phyloP scores from a whole-genome alignment of 1,140 invertebrate species.

The Alviniconcha marisindica region DNA sequence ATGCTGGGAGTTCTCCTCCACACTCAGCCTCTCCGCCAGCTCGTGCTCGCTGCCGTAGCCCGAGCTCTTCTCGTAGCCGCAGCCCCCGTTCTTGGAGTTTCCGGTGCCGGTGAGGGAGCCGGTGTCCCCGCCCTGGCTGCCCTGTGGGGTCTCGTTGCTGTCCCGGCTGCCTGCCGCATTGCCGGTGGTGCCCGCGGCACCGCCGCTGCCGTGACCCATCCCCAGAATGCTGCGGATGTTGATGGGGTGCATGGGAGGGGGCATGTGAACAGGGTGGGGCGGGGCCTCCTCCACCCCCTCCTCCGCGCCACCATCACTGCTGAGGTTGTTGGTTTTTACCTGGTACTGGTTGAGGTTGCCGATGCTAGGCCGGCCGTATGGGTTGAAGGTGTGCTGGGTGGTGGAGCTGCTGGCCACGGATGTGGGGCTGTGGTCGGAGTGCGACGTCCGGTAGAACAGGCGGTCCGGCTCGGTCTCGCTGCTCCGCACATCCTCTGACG shows the following conservation, averaged over 20 bases:
- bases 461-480: conserved; percentile 65
- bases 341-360: conserved; percentile 67
- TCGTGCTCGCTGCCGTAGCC: conserved; percentile 73
- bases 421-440: conserved; percentile 64
- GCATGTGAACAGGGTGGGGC: conserved; percentile 59
- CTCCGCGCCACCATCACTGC: neutral
- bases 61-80: conserved; percentile 68
- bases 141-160: conserved; percentile 65
- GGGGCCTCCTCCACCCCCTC: conserved; percentile 9
- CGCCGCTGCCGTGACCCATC: conserved; percentile 50
- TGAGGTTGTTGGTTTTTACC: conserved; percentile 45
- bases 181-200: neutral
- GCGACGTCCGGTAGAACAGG: conserved; percentile 54
- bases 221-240: conserved; percentile 66
- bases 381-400: conserved; percentile 57
- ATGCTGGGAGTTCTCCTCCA: conserved; percentile 60
- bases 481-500: conserved; percentile 68
- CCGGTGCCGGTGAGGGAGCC: conserved; percentile 63
- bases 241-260: conserved; percentile 69
- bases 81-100: conserved; percentile 58
- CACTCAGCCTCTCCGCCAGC: conserved; percentile 61
- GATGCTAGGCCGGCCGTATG: conserved; percentile 53
- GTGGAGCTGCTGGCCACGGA: conserved; percentile 62
- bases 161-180: conserved; percentile 39
- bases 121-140: conserved; percentile 57